Percentiles rank a stretch among this genome's conserved stretches.
Conservation (phyloP, 53 echinoderm and acorn worm genomes). For the Patiria pectinifera region DNA sequence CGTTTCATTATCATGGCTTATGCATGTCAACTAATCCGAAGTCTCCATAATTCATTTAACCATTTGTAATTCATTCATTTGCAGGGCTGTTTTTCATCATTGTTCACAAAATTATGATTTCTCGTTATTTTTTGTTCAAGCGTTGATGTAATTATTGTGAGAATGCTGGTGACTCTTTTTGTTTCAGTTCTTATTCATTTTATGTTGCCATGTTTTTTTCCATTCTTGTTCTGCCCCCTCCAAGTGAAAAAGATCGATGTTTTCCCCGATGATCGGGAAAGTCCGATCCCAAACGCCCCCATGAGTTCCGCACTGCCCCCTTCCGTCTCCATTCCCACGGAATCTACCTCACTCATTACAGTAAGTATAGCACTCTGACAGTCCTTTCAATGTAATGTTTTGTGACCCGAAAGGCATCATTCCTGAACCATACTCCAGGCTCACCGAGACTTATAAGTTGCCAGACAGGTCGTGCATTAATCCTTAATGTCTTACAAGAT, state of each 20-base stretch:
- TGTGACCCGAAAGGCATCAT: background rate
- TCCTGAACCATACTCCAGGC: too few species aligned
- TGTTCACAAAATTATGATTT: background rate
- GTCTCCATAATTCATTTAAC: background rate
- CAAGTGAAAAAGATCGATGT: conserved; percentile 12
- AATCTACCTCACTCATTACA: conserved; percentile 10
- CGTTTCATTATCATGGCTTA: background rate
- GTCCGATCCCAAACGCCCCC: conserved; percentile 1
- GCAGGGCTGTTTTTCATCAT: background rate
- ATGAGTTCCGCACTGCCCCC: conserved; percentile 12
- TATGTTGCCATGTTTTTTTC: conserved; percentile 58
- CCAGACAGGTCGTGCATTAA: too few species aligned
- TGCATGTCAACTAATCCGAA: background rate
- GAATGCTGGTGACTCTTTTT: conserved; percentile 42
- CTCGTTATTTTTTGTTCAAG: background rate
- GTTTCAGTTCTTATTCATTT: conserved; percentile 20
- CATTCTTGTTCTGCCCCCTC: background rate
- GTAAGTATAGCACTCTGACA: conserved; percentile 32
- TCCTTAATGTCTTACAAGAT: too few species aligned
- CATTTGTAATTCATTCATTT: background rate
- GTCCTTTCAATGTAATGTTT: background rate
- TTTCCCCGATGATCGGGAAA: background rate
- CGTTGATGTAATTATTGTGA: conserved; percentile 1
- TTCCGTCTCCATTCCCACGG: conserved; percentile 1
- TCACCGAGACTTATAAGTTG: too few species aligned